Evolutionary conservation across 2,888 invertebrate species (phyloP).

Genomic region (Boloria euphrosyne): DNA sequence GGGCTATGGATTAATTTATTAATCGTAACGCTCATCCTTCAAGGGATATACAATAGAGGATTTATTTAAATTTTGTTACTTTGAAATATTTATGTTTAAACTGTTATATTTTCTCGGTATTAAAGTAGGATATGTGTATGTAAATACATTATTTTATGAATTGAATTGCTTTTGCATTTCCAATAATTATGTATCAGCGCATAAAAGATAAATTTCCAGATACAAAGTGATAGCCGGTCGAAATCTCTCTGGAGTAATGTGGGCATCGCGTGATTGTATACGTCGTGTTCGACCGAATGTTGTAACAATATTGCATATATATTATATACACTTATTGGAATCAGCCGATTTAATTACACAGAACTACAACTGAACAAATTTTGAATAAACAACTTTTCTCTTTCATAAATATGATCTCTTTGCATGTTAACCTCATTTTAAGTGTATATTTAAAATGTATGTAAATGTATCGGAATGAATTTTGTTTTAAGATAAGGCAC

Average conservation of each 20-base stretch:
- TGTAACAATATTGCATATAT: slow-evolving; percentile 2
- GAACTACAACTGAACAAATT: slow-evolving; percentile 3
- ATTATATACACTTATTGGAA: neutral
- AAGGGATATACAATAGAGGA: too few relatives aligned
- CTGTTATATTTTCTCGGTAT: too few relatives aligned
- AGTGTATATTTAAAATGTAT: neutral
- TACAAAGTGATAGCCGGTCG: neutral
- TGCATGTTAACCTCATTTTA: neutral
- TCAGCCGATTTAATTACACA: neutral
- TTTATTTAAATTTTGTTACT: too few relatives aligned
- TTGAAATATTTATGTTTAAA: too few relatives aligned
- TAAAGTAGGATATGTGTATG: too few relatives aligned
- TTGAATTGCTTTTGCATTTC: too few relatives aligned
- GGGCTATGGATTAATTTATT: too few relatives aligned
- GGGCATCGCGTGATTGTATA: slow-evolving; percentile 14
- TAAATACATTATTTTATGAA: too few relatives aligned
- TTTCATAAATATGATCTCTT: neutral
- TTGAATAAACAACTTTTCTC: too few relatives aligned
- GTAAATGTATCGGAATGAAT: slow-evolving; percentile 5
- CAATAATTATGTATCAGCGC: neutral
- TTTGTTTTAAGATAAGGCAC: slow-evolving; percentile 14
- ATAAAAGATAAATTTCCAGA: neutral
- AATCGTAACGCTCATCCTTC: too few relatives aligned
- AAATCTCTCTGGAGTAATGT: slow-evolving; percentile 11
- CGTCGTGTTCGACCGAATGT: neutral